These are phyloP conservation scores for Falco novaeseelandiae DNA, from an alignment of 2,797 vertebrate species.

Conservation along the genomic window DNA sequence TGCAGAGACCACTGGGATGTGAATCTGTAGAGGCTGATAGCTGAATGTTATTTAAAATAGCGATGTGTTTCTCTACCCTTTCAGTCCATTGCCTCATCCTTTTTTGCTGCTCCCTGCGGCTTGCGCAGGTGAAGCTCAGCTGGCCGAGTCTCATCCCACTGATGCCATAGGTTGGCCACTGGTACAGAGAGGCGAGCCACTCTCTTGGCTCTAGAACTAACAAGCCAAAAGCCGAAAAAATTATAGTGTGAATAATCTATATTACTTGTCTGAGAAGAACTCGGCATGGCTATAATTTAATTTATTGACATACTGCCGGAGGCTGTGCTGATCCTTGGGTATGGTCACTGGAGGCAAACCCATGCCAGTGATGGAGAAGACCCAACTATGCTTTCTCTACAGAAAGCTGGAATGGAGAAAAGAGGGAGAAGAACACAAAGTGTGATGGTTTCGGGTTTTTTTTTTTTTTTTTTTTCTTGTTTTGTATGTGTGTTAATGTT, in stretches of 20 bases:
- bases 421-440: not conserved
- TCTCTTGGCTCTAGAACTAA: not conserved
- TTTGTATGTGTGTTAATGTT: not conserved
- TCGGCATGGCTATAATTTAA: not conserved
- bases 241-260: not conserved
- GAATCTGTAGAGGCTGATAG: not conserved
- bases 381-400: not conserved
- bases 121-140: not conserved
- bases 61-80: not conserved
- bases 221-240: not conserved
- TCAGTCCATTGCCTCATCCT: not conserved
- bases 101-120: not conserved
- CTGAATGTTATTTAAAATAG: not conserved
- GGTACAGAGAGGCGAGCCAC: not conserved
- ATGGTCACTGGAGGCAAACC: not conserved
- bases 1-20: not conserved
- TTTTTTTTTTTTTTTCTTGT: not conserved
- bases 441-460: too few relatives aligned
- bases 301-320: not conserved
- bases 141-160: not conserved
- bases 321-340: not conserved
- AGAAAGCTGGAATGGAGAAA: not conserved
- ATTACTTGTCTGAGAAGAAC: not conserved
- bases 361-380: not conserved
- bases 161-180: accelerated